Conservation (phyloP, 2,113 vertebrate genomes). For the Megaceryle maxima region DNA sequence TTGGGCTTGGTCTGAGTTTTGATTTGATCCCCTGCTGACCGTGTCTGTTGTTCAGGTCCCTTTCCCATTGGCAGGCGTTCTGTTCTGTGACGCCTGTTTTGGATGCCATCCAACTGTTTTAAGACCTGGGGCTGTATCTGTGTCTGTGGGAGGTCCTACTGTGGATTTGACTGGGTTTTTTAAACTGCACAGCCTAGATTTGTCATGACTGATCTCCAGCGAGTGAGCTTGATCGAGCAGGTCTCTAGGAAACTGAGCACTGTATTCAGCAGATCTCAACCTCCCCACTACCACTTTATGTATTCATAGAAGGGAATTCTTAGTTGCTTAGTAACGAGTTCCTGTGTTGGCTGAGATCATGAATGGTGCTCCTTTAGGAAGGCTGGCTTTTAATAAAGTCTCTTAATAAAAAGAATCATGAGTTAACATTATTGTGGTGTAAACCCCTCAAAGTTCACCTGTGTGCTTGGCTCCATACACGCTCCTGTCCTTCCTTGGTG, state of each 20-base stretch:
- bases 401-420: background rate
- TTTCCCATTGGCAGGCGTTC: background rate
- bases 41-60: background rate
- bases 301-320: background rate
- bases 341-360: background rate
- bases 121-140: background rate
- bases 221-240: background rate
- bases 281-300: fast-evolving
- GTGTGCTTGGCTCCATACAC: fast-evolving
- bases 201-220: fast-evolving
- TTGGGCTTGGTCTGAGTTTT: background rate
- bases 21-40: background rate
- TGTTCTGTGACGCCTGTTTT: background rate
- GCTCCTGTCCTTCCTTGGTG: background rate
- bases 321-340: background rate
- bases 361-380: background rate
- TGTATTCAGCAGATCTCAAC: background rate
- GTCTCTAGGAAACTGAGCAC: background rate
- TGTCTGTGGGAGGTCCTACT: background rate
- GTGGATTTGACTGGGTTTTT: background rate
- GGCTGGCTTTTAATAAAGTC: background rate
- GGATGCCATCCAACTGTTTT: fast-evolving
- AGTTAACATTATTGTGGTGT: fast-evolving
- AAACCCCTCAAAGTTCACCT: background rate
- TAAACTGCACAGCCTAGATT: background rate